Conservation (phyloP, 2,888 invertebrate genomes). For the Physocephala rufipes region DNA sequence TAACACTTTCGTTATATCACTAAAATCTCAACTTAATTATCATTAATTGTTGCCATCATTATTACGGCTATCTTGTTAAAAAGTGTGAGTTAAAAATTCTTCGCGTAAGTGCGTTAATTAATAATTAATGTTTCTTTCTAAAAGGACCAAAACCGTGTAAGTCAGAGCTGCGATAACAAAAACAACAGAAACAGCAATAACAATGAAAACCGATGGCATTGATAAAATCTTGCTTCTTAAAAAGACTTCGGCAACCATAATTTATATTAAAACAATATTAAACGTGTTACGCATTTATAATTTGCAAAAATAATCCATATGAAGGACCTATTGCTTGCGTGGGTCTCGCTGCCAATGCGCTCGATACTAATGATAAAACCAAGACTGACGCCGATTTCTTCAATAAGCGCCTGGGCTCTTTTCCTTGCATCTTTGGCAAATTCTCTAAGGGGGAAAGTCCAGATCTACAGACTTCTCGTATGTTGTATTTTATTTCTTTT, state of each 20-base stretch:
- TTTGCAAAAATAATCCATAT: not conserved
- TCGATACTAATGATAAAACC: not conserved
- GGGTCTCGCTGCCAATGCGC: not conserved
- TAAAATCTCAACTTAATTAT: no score
- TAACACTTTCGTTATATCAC: slow-evolving; percentile 4
- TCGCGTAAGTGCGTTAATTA: slow-evolving; percentile 20
- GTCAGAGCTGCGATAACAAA: not conserved
- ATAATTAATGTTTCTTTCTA: slow-evolving; percentile 22
- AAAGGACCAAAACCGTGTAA: not conserved
- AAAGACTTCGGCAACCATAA: slow-evolving; percentile 12
- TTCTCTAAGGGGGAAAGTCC: slow-evolving; percentile 2
- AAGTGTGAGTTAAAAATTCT: slow-evolving; percentile 32
- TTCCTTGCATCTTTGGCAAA: slow-evolving; percentile 4
- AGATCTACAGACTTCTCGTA: no score
- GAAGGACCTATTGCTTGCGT: not conserved
- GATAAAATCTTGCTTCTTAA: not conserved
- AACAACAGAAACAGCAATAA: not conserved
- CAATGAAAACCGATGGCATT: not conserved
- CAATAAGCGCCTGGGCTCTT: not conserved
- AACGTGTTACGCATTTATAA: slow-evolving; percentile 31
- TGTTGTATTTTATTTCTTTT: no score
- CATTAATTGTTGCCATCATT: no score
- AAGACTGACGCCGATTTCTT: not conserved
- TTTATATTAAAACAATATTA: slow-evolving; percentile 34
- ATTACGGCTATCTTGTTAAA: not conserved